phyloP scores from a whole-genome alignment of 2,113 vertebrate species.

The Paracanthobrama guichenoti region DNA sequence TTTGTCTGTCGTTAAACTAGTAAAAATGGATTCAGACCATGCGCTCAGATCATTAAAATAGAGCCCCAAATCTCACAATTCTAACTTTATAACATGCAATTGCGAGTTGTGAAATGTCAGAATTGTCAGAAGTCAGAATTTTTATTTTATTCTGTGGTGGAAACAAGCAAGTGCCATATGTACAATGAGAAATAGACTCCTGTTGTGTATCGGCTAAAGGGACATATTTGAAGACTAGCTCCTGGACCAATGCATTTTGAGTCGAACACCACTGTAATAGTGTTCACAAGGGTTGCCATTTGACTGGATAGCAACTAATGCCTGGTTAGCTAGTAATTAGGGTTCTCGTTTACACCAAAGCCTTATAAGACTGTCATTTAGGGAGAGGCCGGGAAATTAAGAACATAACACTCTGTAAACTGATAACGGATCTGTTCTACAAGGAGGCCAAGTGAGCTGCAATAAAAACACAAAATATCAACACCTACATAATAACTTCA shows the following conservation, averaged over 20 bases:
- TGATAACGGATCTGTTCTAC: constrained; percentile 25
- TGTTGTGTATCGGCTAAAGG: not conserved
- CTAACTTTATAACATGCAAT: too few species aligned
- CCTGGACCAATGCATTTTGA: not conserved
- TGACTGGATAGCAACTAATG: constrained; percentile 7
- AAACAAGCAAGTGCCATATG: not conserved
- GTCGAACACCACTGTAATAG: not conserved
- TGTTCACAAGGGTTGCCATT: not conserved
- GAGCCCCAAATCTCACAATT: too few species aligned
- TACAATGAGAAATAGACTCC: constrained; percentile 1
- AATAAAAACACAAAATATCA: constrained; percentile 25
- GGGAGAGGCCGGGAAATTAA: constrained; percentile 2
- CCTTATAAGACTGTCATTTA: constrained; percentile 20
- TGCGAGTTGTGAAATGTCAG: too few species aligned
- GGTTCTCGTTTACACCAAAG: constrained; percentile 28
- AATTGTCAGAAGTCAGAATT: too few species aligned
- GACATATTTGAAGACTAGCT: not conserved
- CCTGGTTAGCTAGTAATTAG: constrained; percentile 1
- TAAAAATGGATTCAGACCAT: too few species aligned
- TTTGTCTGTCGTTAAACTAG: too few species aligned
- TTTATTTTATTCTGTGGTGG: too few species aligned
- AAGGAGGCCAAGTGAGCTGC: constrained; percentile 9
- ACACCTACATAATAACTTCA: constrained; percentile 28
- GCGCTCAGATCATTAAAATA: too few species aligned
- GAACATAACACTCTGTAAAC: constrained; percentile 32